Base-by-base conservation (phyloP, 2,797 vertebrate species). In the Melopsittacus undulatus region DNA sequence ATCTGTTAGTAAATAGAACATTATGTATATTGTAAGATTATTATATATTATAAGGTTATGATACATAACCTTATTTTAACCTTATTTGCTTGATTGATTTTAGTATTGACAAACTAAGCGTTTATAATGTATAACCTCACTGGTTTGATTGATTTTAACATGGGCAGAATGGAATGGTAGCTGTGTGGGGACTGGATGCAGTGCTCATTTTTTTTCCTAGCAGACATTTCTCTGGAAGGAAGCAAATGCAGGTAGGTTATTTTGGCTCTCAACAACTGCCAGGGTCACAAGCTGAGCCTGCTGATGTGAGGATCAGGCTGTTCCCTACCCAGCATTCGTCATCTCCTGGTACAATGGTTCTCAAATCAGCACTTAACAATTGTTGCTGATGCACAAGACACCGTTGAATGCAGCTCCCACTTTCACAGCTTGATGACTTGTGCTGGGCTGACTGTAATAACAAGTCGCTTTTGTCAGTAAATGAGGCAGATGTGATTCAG, bases 401-500 rank as follows among this genome's bases (percentile, higher is more conserved):
- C 42, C 69, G 5, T 10, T 38, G 49, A 59, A n/a, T 69, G 51
- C 93, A 90, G 91, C 83, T 88, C 91, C 85, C 87, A 73, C 89
- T 76, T 64, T 61, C 85, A 46, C 91, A 94, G 89, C 40, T 5
- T 83, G 68, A 73, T 38, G 78, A 80, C 78, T 89, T 83, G 80
- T 3, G 8, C 88, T 83, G 77, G 48, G 57, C 87, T 88, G 89
- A 46, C 79, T 86, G 67, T 63, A 88, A 86, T 56, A 88, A 86
- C 85, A 73, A 76, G 76, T 79, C 92, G 77, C 89, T 91, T 95
- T 92, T 94, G 92, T 95, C 79, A 75, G 79, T 85, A 64, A 83
- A 46, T 69, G 94, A 94, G 87, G 89, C 92, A 96, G 95, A 82
- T 96, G 94, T 96, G 95, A 96, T 95, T 96, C 95, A 96, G 73